Base-by-base conservation (phyloP, 2,113 vertebrate species). In the Neotragus moschatus region DNA sequence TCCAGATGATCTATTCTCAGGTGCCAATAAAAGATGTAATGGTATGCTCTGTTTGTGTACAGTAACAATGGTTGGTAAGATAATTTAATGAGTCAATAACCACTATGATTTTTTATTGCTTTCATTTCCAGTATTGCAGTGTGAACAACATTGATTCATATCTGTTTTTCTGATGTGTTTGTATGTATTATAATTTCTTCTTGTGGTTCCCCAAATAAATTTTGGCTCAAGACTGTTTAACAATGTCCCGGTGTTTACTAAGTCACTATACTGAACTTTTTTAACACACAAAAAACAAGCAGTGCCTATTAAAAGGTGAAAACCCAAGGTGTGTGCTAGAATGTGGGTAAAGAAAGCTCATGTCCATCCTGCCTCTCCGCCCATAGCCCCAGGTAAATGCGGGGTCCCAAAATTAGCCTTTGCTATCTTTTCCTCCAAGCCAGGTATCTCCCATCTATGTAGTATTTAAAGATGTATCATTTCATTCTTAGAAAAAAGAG, bases 91-190 rank as follows among this genome's bases (percentile, higher is more conserved):
- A 86, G 87, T 89, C 77, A 92, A 47, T 58, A 77, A 55, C n/a
- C 58, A 58, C 39, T n/a, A 88, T 53, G 15, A 84, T 92, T 91
- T 98, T 98, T 91, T 73, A 95, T 75, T 90, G 45, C 96, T 94
- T 96, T 75, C 47, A 79, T 97, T 93, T 85, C 30, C 36, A 89
- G 17, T 75, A 86, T 95, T 88, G 51, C 88, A 51, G 25, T 79
- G 3, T 80, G 92, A 97, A 96, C 63, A 92, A 58, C 39, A 70
- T 55, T 90, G 73, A 90, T 82, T 90, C 49, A 70, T 61, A 91
- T 89, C 53, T 92, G 15, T 80, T 92, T 91, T 96, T 82, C 89
- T 92, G 60, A 87, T 51, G 86, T 93, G 79, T 61, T 55, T 45
- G 36, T 81, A 85, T 36, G 5, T 90, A 61, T 43, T 85, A 82